Evolutionary conservation across 2,113 vertebrate genomes (phyloP).

Genomic region (Clinocottus analis): DNA sequence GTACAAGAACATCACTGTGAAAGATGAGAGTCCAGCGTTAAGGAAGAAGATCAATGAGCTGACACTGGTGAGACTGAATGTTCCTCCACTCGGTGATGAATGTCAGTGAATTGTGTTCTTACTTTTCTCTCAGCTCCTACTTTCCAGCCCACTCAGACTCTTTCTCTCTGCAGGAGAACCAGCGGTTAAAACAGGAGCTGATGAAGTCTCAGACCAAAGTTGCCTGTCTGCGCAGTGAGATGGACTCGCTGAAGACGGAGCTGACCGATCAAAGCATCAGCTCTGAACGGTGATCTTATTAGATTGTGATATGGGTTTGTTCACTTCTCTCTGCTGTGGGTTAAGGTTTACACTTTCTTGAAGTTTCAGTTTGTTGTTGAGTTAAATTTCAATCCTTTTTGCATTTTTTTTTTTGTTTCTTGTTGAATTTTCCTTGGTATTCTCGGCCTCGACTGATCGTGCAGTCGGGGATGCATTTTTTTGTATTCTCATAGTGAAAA

Average conservation of each 20-base stretch:
- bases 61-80: conserved; percentile 85
- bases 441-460: too few species aligned
- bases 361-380: not conserved
- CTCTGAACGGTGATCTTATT: conserved; percentile 85
- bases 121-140: not conserved
- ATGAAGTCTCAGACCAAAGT: conserved; percentile 93
- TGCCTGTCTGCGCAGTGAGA: conserved; percentile 92
- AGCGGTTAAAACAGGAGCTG: conserved; percentile 94
- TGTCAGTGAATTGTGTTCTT: not conserved
- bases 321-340: not conserved
- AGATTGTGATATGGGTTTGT: not conserved
- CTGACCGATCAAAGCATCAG: conserved; percentile 92
- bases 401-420: not conserved
- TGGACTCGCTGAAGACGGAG: conserved; percentile 94
- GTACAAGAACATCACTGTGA: conserved; percentile 87
- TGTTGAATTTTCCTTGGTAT: too few species aligned
- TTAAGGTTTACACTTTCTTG: not conserved
- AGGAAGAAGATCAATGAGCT: conserved; percentile 91
- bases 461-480: not conserved
- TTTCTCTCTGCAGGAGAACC: conserved; percentile 88
- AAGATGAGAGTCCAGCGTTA: conserved; percentile 88
- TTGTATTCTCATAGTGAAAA: not conserved
- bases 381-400: not conserved
- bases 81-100: not conserved
- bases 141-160: not conserved